phyloP scores from a whole-genome alignment of 2,888 invertebrate species.

The Cecidostiba fungosa region DNA sequence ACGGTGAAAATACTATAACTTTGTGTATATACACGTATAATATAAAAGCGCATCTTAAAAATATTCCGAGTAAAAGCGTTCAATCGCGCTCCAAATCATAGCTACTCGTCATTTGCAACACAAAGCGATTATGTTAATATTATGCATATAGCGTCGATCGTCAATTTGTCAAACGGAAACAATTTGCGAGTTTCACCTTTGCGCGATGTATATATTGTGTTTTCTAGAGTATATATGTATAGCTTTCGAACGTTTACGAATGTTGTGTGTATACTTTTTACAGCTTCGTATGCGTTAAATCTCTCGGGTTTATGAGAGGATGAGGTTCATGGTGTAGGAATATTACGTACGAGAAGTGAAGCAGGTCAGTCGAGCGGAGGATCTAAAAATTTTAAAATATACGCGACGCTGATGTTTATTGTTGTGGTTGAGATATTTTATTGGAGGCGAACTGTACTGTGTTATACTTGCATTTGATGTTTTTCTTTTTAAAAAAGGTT shows the following conservation, averaged over 20 bases:
- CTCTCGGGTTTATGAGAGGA: background rate
- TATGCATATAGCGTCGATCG: background rate
- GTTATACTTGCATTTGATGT: background rate
- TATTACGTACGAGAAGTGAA: background rate
- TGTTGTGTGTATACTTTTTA: background rate
- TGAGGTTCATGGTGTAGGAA: background rate
- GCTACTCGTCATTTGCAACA: background rate
- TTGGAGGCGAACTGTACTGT: background rate
- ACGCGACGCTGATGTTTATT: background rate
- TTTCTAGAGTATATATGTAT: background rate
- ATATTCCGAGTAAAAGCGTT: background rate
- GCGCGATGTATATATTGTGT: background rate
- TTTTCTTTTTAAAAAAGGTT: background rate
- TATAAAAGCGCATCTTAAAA: slow-evolving; percentile 5
- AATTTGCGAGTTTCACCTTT: slow-evolving; percentile 30
- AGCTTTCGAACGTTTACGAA: background rate
- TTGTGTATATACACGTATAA: background rate
- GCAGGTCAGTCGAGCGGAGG: slow-evolving; percentile 29
- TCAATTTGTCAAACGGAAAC: slow-evolving; percentile 18
- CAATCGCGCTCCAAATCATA: background rate
- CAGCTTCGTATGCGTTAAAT: background rate
- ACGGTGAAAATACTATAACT: slow-evolving; percentile 40
- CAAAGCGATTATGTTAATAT: slow-evolving; percentile 17
- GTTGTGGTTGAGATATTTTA: slow-evolving; percentile 2
- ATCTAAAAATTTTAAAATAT: slow-evolving; percentile 13